phyloP scores from a whole-genome alignment of 2,888 invertebrate genomes.

The Parasteatoda lunata region DNA sequence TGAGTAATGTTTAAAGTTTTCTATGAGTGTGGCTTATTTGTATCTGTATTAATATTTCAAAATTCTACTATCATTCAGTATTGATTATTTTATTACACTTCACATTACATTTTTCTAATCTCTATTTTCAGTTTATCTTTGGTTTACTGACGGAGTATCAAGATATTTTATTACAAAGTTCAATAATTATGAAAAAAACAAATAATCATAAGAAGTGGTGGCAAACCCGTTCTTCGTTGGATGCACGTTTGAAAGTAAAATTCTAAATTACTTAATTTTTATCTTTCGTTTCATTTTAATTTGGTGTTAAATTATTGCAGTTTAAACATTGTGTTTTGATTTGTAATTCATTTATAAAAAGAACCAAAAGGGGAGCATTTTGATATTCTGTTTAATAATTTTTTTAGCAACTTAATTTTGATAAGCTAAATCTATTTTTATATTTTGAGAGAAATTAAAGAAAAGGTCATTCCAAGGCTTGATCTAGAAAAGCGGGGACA shows the following conservation, averaged over 20 bases:
- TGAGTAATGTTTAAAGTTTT: not conserved
- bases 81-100: not conserved
- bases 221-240: conserved; percentile 60
- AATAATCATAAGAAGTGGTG: conserved; percentile 67
- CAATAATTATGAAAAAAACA: conserved; percentile 56
- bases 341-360: no score
- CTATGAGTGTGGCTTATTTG: not conserved
- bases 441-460: no score
- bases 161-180: conserved; percentile 64
- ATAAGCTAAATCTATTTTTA: not conserved
- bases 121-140: conserved; percentile 58
- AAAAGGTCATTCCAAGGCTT: no score
- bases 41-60: not conserved
- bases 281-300: not conserved
- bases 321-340: no score
- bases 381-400: no score
- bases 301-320: not conserved
- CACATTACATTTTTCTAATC: not conserved
- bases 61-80: not conserved
- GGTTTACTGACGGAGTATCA: conserved; percentile 64
- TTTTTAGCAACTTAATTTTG: not conserved
- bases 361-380: no score
- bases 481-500: no score
- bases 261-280: not conserved
- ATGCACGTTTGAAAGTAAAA: conserved; percentile 57